These are phyloP conservation scores for Xenopus petersii DNA, from an alignment of 2,797 vertebrate genomes.

Conservation along the genomic window DNA sequence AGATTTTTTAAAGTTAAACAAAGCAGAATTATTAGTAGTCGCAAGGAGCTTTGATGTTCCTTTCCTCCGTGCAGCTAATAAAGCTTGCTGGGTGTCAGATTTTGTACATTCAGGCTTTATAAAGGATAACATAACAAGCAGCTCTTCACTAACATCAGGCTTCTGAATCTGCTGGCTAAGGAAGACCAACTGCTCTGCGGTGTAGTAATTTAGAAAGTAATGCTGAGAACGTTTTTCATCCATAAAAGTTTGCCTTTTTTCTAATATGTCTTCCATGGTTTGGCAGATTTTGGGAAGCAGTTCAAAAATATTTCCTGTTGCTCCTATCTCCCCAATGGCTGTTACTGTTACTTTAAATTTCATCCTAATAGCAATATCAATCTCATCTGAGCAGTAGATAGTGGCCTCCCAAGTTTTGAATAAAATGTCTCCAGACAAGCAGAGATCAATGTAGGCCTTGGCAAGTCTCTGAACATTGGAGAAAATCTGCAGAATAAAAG, in stretches of 20 bases:
- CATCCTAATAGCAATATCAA: slow-evolving; percentile 63
- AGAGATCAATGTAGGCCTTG: slow-evolving; percentile 81
- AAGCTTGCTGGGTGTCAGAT: slow-evolving; percentile 58
- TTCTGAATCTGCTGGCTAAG: slow-evolving; percentile 74
- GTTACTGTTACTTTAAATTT: slow-evolving; percentile 72
- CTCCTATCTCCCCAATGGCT: slow-evolving; percentile 57
- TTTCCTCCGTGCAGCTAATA: fast-evolving
- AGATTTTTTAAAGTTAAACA: background rate
- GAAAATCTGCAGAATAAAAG: slow-evolving; percentile 74
- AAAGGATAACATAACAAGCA: slow-evolving; percentile 88
- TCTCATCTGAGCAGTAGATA: slow-evolving; percentile 66
- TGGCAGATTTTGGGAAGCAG: slow-evolving; percentile 79
- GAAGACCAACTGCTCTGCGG: slow-evolving; percentile 87
- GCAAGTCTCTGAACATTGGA: slow-evolving; percentile 80
- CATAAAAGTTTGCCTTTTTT: slow-evolving; percentile 79
- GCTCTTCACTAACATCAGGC: slow-evolving; percentile 56
- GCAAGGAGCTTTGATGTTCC: background rate
- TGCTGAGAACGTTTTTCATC: slow-evolving; percentile 70
- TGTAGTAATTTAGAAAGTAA: slow-evolving; percentile 92
- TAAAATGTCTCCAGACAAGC: slow-evolving; percentile 84
- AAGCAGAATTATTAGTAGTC: background rate
- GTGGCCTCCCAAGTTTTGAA: slow-evolving; percentile 81
- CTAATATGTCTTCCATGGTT: slow-evolving; percentile 82
- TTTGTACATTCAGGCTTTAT: slow-evolving; percentile 71
- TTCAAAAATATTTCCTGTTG: slow-evolving; percentile 63